Percentiles rank a stretch among this genome's conserved stretches.
These are phyloP conservation scores for Mus pahari DNA, from an alignment of 2,113 vertebrate species.

Conservation along the genomic window DNA sequence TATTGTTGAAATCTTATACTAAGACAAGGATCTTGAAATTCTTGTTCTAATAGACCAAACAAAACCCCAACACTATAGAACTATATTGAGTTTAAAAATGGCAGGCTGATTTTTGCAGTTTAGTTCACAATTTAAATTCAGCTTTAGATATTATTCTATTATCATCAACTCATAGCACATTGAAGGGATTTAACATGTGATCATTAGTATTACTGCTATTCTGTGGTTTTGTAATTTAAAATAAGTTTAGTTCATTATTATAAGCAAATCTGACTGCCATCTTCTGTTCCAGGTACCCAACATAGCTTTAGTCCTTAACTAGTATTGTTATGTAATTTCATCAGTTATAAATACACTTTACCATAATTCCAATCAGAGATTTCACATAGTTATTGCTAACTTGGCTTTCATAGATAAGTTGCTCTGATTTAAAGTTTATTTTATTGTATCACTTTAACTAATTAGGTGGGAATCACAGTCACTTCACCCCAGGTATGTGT, in stretches of 20 bases:
- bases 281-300: neutral
- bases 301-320: neutral
- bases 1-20: conserved; percentile 13
- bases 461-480: neutral
- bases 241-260: neutral
- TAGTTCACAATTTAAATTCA: neutral
- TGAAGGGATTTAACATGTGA: neutral
- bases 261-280: conserved; percentile 12
- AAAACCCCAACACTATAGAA: neutral
- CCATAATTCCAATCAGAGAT: neutral
- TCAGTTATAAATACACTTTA: conserved; percentile 9
- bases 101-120: neutral
- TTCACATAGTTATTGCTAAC: neutral
- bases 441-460: neutral
- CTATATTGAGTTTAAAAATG: conserved; percentile 36
- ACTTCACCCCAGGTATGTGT: conserved; percentile 44
- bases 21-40: conserved; percentile 37
- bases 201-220: neutral
- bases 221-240: neutral
- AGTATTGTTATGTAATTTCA: neutral
- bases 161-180: neutral
- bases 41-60: neutral
- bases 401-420: neutral
- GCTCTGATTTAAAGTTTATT: conserved; percentile 28
- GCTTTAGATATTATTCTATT: neutral